phyloP scores from a whole-genome alignment of 2,797 vertebrate genomes.

The Catharus ustulatus region DNA sequence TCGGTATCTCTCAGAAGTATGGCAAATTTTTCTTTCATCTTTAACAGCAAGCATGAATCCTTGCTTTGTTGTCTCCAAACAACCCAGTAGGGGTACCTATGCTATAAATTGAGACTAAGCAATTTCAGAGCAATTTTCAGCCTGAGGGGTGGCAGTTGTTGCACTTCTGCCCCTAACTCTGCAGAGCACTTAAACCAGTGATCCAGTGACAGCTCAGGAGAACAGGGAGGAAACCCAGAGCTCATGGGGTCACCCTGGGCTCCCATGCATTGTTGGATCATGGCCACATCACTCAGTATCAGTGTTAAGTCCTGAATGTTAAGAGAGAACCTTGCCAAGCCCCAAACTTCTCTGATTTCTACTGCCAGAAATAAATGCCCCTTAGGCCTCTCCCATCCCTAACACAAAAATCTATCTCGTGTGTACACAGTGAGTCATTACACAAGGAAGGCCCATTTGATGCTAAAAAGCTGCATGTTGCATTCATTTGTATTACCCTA shows the following conservation, averaged over 20 bases:
- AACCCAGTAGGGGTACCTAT: rapidly evolving
- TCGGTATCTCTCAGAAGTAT: neutral
- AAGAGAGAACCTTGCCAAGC: neutral
- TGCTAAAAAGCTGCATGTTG: slow-evolving; percentile 45
- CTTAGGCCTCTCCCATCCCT: neutral
- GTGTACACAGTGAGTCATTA: slow-evolving; percentile 6
- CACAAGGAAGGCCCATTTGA: neutral
- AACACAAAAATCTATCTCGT: neutral
- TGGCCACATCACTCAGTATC: rapidly evolving
- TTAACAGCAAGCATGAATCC: neutral
- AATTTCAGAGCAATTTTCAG: neutral
- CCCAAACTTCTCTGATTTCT: neutral
- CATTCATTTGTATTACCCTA: slow-evolving; percentile 74
- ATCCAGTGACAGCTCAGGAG: neutral
- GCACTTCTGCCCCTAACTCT: neutral
- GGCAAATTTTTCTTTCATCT: neutral
- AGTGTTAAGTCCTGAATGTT: neutral
- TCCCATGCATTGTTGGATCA: rapidly evolving
- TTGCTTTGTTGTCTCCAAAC: neutral
- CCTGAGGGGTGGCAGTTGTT: neutral
- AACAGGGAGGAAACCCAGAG: rapidly evolving
- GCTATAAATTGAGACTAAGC: neutral
- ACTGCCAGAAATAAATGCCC: neutral
- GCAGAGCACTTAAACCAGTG: neutral
- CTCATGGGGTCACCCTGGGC: neutral